phyloP scores from a whole-genome alignment of 1,140 invertebrate species.

The Calliopsis andreniformis region DNA sequence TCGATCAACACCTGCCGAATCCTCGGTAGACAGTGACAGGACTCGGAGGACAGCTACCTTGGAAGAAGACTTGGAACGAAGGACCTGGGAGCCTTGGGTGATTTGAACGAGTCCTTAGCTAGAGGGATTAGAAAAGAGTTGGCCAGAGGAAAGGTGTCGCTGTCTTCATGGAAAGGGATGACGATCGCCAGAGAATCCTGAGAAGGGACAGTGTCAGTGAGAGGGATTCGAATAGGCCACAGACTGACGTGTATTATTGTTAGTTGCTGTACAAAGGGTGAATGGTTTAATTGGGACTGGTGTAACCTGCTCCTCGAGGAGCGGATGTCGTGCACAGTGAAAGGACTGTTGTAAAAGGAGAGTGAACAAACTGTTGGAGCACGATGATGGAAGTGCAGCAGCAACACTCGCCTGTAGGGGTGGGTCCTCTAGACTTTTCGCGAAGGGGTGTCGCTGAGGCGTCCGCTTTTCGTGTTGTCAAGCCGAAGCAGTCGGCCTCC shows the following conservation, averaged over 20 bases:
- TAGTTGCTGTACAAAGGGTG: constrained; percentile 34
- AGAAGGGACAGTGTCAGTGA: constrained; percentile 23
- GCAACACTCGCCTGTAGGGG: constrained; percentile 79
- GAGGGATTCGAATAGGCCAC: not conserved
- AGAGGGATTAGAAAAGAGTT: not conserved
- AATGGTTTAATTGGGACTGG: constrained; percentile 19
- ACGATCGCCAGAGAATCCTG: not conserved
- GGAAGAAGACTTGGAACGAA: too few species aligned
- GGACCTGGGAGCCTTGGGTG: not conserved
- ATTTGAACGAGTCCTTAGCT: not conserved
- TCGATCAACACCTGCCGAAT: not conserved
- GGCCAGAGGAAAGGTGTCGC: not conserved
- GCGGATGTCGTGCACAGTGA: constrained; percentile 60
- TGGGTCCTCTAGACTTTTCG: constrained; percentile 79
- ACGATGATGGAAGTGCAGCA: constrained; percentile 81
- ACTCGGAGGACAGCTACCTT: not conserved
- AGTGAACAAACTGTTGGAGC: constrained; percentile 46
- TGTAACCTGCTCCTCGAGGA: constrained; percentile 3
- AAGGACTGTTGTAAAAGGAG: constrained; percentile 33
- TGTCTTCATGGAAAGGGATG: constrained; percentile 14
- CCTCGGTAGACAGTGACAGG: not conserved
- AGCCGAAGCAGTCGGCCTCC: constrained; percentile 74
- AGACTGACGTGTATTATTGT: constrained; percentile 25
- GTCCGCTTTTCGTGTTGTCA: constrained; percentile 79
- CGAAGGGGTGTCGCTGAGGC: constrained; percentile 79